Base-by-base conservation (phyloP, 2,797 vertebrate species). In the Helicolenus hilgendorfi region DNA sequence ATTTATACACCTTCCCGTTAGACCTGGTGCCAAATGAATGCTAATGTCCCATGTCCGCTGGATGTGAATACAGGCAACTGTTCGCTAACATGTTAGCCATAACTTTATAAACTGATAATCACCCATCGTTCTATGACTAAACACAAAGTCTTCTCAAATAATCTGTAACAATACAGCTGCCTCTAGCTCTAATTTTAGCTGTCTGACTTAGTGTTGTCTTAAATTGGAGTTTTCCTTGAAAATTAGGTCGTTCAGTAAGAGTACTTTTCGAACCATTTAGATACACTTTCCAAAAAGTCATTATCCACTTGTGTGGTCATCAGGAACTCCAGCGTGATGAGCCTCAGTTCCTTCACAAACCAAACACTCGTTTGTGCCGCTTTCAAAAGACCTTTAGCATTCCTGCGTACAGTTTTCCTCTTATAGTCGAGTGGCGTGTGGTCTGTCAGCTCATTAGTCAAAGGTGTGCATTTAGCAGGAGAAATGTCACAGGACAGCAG, bases 221-320 rank as follows among this genome's bases (percentile, higher is more conserved):
- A 38, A 67, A 6, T 8, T 79, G 31, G 53, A 62, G 38, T 49
- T 68, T 45, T 45, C 49, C 38, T 64, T 45, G 9, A 9, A 64
- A 59, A 55, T 81, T 1, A 72, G 55, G 38, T 33, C 22, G 4
- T 14, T 14, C 36, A 6, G 5, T 49, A 69, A 22, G 31, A 72
- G 15, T 27, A 18, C 45, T 72, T 45, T 20, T 85, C 5, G 0
- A 64, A 64, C 26, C 26, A 70, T 72, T 80, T 58, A 53, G 10
- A 73, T n/a, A 0, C 27, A 69, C 87, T 83, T 80, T 77, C 80
- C 79, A 77, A 72, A 74, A 89, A 87, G 83, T 85, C 79, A 84
- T 94, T 90, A 91, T 88, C 92, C 83, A 84, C 92, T 88, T 95
- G 94, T 96, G 95, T 95, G 95, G 93, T 81, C 90, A 77, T 81